Evolutionary conservation across 2,888 invertebrate genomes (phyloP), one percentile per base, ranked within the genome.

Genomic region (Drosophila quinaria): DNA sequence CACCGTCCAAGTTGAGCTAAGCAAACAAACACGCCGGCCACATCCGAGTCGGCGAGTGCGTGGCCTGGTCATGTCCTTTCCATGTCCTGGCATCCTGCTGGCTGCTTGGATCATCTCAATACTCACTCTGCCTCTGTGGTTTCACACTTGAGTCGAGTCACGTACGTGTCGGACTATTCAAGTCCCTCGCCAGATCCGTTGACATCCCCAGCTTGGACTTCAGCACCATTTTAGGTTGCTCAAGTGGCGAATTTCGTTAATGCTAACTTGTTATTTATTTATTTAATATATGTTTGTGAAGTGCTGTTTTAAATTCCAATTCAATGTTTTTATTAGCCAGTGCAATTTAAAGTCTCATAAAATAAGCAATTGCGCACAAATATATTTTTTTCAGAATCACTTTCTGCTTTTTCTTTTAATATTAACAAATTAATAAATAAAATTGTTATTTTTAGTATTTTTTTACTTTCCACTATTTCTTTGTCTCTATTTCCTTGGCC

Each of bases 141-240:
- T 84, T 85, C 65, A 66, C 81, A 80, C 78, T 83, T 60, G 51
- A 80, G 59, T 76, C 76, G 52, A 58, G 76, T 78, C 78, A 86
- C 84, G 84, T 84, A 71, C 70, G 70, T 71, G 66, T 70, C 74
- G 55, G 71, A 64, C 79, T 58, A 37, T 65, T 35, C 33, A 35
- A 35, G 33, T 44, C 33, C 9, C 42, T 31, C 9, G 15, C 47
- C 25, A 11, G 46, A 39, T 46, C 35, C 29, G 19, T 44, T 47
- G 63, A 59, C 73, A 63, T 52, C 44, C 41, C 41, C 55, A 49
- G 67, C 56, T 58, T 19, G 37, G 37, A 59, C 41, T 41, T 51
- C 22, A 13, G 19, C 46, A 49, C 11, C 35, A 44, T 54, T 62
- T 60, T 33, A 39, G 46, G 15, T 3, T 37, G 22, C 54, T 74